Base-by-base conservation (phyloP, 2,113 vertebrate species). In the Corapipo altera region DNA sequence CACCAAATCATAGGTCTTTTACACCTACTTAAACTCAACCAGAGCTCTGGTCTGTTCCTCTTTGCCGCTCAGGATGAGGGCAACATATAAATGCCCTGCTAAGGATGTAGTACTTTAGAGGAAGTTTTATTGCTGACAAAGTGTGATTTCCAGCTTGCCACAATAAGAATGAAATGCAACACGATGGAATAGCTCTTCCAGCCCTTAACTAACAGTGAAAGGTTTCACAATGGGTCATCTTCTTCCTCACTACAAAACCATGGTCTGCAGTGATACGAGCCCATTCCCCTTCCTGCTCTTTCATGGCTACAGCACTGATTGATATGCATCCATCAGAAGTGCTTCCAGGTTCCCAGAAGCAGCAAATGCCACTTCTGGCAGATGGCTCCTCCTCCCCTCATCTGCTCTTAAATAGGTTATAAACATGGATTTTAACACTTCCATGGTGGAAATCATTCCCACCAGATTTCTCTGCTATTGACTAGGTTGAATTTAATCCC, bases 351-450 rank as follows among this genome's bases (percentile, higher is more conserved):
- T 78, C 55, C 37, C 73, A 61, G 61, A 82, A 74, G 49, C 27
- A 62, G 58, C 21, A 86, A 70, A 64, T 1, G 3, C 9, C 58
- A 43, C 43, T 73, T 88, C 22, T 85, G 48, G 67, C 33, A 85
- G 55, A 77, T 20, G 18, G 77, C 39, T 51, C 28, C 46, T 88
- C 64, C 65, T 76, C 37, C 55, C 32, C 70, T 93, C 57, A 55
- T 67, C 78, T 78, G 58, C 44, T 67, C 75, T 72, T 78, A 82
- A 75, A 85, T 19, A 66, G 62, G 54, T 83, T 49, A 82, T 57
- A 94, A 94, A 88, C 44, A 49, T 23, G 26, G 74, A 88, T 83
- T 91, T 94, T 73, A 88, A 71, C 1, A 11, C 51, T 85, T 57
- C 22, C 21, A 61, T 54, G 28, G 65, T 22, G 41, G 15, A 69